Base-by-base conservation (phyloP, 2,113 vertebrate species). In the Sakesphorus luctuosus region DNA sequence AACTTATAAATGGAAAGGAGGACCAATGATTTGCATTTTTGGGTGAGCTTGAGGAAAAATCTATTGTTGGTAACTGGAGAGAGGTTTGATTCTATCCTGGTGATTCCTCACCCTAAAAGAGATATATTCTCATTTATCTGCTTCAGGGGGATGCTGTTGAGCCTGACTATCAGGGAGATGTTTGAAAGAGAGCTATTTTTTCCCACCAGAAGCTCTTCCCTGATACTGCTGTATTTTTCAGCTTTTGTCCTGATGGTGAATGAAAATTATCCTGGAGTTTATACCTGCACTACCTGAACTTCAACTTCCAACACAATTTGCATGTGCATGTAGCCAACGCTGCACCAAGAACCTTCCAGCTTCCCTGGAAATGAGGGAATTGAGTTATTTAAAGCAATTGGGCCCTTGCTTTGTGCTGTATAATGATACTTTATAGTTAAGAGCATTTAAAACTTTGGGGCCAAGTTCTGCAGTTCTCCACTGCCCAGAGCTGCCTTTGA, bases 401-500 rank as follows among this genome's bases (percentile, higher is more conserved):
- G 47, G 38, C 59, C 35, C 73, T 74, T 65, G 35, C 63, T 95
- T 90, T 49, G 5, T 90, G 71, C 77, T 87, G n/a, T 50, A 28
- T 87, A 83, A 85, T 71, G 59, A 33, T 8, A 56, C 19, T 87
- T 81, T 59, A 74, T 18, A 62, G 44, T 65, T 80, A 74, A 71
- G 74, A 93, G 58, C 53, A 69, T 80, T 92, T 90, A 79, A 83
- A 89, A 88, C 62, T 89, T 56, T 29, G 29, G 46, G 84, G 40
- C 77, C 82, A 74, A 84, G 49, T 84, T 93, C 40, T 82, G 53
- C 66, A 58, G 33, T 78, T 84, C 62, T 76, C 28, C 1, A 2
- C 72, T 93, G 69, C 55, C 78, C 88, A 81, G 90, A 96, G 79
- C 79, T 87, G 67, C 78, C 84, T 93, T 94, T 79, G 47, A 94